Conservation (phyloP, 1,140 invertebrate species). For the Rhagoletis zephyria region DNA sequence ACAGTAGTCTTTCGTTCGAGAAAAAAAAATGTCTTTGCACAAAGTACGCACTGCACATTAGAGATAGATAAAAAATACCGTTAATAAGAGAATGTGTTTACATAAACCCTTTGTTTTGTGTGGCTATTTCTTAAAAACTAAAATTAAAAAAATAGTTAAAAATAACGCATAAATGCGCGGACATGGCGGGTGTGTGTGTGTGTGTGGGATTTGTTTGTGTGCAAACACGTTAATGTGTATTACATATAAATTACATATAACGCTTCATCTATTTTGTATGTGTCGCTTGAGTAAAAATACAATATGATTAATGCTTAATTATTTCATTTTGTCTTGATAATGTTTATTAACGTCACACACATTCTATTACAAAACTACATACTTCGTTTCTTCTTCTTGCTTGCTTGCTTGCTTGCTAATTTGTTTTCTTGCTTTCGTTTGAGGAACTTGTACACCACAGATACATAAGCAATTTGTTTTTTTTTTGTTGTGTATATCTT, state of each 20-base stretch:
- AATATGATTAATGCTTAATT: slow-evolving; percentile 26
- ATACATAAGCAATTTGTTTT: slow-evolving; percentile 44
- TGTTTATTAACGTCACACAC: background rate
- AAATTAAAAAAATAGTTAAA: slow-evolving; percentile 18
- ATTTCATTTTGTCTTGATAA: background rate
- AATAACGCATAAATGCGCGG: background rate
- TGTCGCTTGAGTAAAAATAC: background rate
- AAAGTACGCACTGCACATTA: no score
- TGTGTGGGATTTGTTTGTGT: background rate
- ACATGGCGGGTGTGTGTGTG: slow-evolving; percentile 34
- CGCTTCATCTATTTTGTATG: background rate
- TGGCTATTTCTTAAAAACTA: slow-evolving; percentile 1
- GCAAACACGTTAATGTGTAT: background rate
- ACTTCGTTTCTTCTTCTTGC: no score
- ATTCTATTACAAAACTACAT: slow-evolving; percentile 20
- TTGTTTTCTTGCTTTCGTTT: slow-evolving; percentile 27
- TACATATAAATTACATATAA: background rate
- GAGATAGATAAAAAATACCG: background rate
- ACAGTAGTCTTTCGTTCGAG: no score
- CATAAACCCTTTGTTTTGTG: background rate
- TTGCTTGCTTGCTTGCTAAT: background rate
- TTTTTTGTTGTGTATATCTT: slow-evolving; percentile 46
- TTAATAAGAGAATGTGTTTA: background rate
- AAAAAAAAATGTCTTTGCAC: no score
- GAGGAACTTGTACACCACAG: slow-evolving; percentile 48